These are phyloP conservation scores for Nomia melanderi DNA, from an alignment of 1,140 invertebrate species.

Conservation along the genomic window DNA sequence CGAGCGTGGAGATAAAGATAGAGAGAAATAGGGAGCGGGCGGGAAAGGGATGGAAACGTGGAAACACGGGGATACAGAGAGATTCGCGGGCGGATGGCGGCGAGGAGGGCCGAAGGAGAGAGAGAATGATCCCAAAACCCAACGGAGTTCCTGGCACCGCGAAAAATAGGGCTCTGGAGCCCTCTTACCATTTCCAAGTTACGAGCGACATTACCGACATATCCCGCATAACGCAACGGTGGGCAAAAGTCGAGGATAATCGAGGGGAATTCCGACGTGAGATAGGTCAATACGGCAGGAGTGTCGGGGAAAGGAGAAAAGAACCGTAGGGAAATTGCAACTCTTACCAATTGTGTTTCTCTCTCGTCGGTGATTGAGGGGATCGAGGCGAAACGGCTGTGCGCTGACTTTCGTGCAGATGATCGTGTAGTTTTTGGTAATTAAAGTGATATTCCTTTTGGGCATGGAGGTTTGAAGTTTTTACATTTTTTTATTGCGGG, in stretches of 20 bases:
- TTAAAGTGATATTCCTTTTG: too few relatives aligned
- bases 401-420: too few relatives aligned
- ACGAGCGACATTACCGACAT: slow-evolving; percentile 55
- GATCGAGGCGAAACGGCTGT: background rate
- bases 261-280: slow-evolving; percentile 32
- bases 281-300: slow-evolving; percentile 27
- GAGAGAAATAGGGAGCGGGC: slow-evolving; percentile 8
- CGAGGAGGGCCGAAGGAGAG: background rate
- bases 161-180: slow-evolving; percentile 59
- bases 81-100: background rate
- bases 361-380: slow-evolving; percentile 9
- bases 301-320: background rate
- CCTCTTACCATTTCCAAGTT: slow-evolving; percentile 62
- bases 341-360: background rate
- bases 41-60: background rate
- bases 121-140: slow-evolving; percentile 45
- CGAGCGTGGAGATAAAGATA: slow-evolving; percentile 29
- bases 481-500: too few relatives aligned
- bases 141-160: slow-evolving; percentile 39
- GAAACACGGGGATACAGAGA: slow-evolving; percentile 25
- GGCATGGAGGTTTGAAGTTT: too few relatives aligned
- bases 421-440: too few relatives aligned
- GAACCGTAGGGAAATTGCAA: slow-evolving; percentile 18
- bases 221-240: slow-evolving; percentile 50
- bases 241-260: slow-evolving; percentile 45